A percentile compares a stretch with the other conserved stretches of the same genome.
Evolutionary conservation across 2,113 vertebrate genomes (phyloP).

Genomic region (Glaucomys volans): DNA sequence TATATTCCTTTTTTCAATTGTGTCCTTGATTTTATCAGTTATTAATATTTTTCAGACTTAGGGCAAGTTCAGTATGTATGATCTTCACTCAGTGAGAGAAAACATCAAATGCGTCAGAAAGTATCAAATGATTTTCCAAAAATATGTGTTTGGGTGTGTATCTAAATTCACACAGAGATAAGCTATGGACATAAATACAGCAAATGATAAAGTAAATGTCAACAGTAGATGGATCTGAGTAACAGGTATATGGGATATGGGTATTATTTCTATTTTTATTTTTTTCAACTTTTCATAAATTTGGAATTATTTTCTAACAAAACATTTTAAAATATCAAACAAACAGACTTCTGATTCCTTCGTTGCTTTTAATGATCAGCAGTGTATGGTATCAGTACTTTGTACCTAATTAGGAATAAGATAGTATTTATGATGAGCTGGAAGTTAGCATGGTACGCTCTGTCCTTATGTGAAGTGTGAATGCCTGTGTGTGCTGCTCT

Average conservation of each 20-base stretch:
- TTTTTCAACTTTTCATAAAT: not conserved
- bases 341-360: not conserved
- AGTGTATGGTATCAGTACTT: not conserved
- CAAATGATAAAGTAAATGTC: not conserved
- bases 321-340: not conserved
- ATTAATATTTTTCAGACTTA: conserved; percentile 5
- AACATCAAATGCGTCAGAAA: not conserved
- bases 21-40: conserved; percentile 11
- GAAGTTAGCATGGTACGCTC: not conserved
- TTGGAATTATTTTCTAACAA: not conserved
- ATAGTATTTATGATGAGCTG: not conserved
- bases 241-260: not conserved
- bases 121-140: not conserved
- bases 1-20: conserved; percentile 11
- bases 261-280: not conserved
- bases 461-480: rapidly evolving
- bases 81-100: not conserved
- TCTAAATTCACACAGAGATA: not conserved
- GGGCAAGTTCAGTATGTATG: not conserved
- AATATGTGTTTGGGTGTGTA: not conserved
- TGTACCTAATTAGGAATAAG: not conserved
- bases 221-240: not conserved
- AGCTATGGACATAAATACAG: too few relatives aligned
- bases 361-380: not conserved
- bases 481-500: not conserved